A percentile compares a stretch with the other conserved stretches of the same genome.
These are phyloP conservation scores for Botia kubotai DNA, from an alignment of 2,797 vertebrate species.

Conservation along the genomic window DNA sequence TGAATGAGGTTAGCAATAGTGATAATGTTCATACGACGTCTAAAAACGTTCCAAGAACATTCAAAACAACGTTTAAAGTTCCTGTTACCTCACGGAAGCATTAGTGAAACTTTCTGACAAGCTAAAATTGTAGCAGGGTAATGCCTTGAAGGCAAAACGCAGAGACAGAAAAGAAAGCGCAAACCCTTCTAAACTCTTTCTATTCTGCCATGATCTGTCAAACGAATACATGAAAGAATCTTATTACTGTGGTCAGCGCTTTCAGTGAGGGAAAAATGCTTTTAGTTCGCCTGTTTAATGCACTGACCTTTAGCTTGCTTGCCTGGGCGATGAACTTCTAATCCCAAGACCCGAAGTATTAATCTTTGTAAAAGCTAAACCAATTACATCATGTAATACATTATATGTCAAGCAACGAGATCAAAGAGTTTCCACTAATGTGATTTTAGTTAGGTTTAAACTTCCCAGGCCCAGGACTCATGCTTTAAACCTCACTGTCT, in stretches of 20 bases:
- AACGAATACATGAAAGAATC: not conserved
- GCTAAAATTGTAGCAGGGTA: too few species aligned
- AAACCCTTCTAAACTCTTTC: not conserved
- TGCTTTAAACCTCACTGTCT: constrained; percentile 19
- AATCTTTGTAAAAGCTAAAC: constrained; percentile 12
- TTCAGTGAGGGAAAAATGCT: not conserved
- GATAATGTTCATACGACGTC: too few species aligned
- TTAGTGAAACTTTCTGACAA: too few species aligned
- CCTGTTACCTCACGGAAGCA: too few species aligned
- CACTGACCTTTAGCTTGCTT: not conserved
- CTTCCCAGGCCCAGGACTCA: not conserved
- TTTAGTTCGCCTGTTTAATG: not conserved
- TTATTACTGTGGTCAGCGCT: not conserved
- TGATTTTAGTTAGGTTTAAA: constrained; percentile 5
- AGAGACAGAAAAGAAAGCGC: not conserved
- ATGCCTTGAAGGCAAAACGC: not conserved
- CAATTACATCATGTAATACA: not conserved
- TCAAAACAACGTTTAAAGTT: too few species aligned
- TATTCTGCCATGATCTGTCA: not conserved
- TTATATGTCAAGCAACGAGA: constrained; percentile 20
- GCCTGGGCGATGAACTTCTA: not conserved
- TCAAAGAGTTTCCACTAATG: not conserved
- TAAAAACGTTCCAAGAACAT: too few species aligned
- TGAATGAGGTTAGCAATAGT: too few species aligned
- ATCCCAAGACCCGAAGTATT: not conserved